These are phyloP conservation scores for Lophochroa leadbeateri DNA, from an alignment of 2,113 vertebrate genomes.

Conservation along the genomic window DNA sequence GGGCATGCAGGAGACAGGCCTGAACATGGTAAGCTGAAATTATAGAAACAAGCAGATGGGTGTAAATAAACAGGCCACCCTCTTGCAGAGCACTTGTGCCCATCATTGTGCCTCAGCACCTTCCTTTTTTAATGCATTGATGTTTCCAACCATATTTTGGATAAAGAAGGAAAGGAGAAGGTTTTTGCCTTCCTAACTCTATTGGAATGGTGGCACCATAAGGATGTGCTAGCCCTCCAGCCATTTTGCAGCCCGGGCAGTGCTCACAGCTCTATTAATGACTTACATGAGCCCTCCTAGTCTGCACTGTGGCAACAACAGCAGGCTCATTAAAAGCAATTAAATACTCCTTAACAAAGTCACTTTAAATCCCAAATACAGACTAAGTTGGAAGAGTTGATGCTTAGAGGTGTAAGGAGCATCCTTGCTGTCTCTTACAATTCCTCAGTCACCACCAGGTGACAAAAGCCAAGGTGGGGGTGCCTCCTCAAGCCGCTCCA, in stretches of 20 bases:
- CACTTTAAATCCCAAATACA: background rate
- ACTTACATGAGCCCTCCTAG: background rate
- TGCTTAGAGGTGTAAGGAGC: background rate
- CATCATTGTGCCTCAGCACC: rapidly evolving
- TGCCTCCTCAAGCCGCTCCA: rapidly evolving
- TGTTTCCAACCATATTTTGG: background rate
- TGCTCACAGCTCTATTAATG: rapidly evolving
- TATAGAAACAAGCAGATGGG: background rate
- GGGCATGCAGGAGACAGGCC: background rate
- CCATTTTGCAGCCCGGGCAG: background rate
- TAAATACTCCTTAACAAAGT: background rate
- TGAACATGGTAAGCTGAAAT: background rate
- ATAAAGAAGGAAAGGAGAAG: background rate
- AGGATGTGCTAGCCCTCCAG: background rate
- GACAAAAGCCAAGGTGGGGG: background rate
- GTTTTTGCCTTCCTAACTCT: background rate
- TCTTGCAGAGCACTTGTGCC: background rate
- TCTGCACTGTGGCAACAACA: background rate
- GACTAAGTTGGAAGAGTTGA: background rate
- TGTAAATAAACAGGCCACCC: background rate
- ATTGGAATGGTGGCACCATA: background rate
- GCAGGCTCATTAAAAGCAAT: background rate
- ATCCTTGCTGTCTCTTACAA: background rate
- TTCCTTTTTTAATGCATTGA: background rate
- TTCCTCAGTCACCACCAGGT: background rate